Evolutionary conservation across 2,888 invertebrate genomes (phyloP).

Genomic region (Cheilosia impressa): DNA sequence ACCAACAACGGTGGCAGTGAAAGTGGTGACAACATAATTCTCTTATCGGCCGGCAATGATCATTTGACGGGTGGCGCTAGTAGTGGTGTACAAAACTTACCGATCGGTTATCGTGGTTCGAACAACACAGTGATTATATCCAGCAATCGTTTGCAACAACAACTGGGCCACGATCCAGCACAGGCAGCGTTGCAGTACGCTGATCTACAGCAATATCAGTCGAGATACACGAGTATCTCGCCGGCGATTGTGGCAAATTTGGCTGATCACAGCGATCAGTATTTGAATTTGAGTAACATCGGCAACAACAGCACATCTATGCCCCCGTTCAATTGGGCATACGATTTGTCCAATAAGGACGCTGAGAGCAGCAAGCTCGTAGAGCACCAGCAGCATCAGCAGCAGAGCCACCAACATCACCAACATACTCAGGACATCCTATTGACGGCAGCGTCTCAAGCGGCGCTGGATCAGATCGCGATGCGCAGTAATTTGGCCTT

Average conservation of each 20-base stretch:
- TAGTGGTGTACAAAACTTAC: constrained; percentile 74
- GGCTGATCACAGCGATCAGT: constrained; percentile 77
- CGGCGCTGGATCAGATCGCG: constrained; percentile 71
- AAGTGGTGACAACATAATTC: constrained; percentile 67
- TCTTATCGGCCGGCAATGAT: constrained; percentile 64
- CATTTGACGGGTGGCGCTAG: constrained; percentile 36
- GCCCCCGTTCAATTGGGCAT: constrained; percentile 78
- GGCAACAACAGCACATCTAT: constrained; percentile 77
- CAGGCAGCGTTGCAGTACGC: constrained; percentile 55
- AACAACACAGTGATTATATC: constrained; percentile 82
- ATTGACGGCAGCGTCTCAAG: constrained; percentile 72
- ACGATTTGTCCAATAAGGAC: constrained; percentile 78
- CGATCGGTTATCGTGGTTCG: constrained; percentile 81
- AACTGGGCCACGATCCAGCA: constrained; percentile 76
- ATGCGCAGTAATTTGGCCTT: constrained; percentile 81
- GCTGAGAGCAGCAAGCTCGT: constrained; percentile 65
- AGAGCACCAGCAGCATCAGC: constrained; percentile 53
- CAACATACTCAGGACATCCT: constrained; percentile 78
- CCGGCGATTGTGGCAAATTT: constrained; percentile 61
- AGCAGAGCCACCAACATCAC: constrained; percentile 76
- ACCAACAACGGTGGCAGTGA: constrained; percentile 57
- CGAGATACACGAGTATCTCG: constrained; percentile 59
- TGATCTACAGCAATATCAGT: constrained; percentile 55
- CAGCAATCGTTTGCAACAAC: constrained; percentile 77
- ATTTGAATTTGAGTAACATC: constrained; percentile 77